Conservation (phyloP, 2,888 invertebrate genomes). For the Disparrhopalites patrizii region DNA sequence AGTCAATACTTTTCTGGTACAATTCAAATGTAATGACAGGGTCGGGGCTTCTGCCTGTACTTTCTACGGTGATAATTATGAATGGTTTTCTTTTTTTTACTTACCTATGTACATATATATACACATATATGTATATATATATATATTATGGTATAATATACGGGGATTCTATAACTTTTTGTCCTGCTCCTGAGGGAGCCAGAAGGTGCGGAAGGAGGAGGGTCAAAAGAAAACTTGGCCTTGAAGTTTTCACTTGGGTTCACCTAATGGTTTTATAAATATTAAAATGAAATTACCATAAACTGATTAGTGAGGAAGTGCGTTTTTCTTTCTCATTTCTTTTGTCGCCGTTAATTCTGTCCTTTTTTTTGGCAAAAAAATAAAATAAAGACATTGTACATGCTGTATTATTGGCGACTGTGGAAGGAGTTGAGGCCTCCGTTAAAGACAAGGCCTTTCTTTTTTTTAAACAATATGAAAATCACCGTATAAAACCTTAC, state of each 20-base stretch:
- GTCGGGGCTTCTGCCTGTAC: no score
- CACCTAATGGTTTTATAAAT: not conserved
- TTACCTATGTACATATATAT: not conserved
- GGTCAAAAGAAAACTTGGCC: not conserved
- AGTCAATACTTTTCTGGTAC: no score
- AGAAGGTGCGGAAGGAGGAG: no score
- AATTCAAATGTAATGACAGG: no score
- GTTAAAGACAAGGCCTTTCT: not conserved
- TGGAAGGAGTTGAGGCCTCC: not conserved
- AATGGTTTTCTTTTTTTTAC: no score
- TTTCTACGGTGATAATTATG: no score
- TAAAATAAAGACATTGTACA: not conserved
- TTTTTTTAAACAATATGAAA: not conserved
- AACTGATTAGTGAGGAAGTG: not conserved
- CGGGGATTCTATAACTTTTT: no score
- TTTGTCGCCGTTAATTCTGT: not conserved
- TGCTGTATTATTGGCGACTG: not conserved
- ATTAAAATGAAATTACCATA: not conserved
- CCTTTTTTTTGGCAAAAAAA: not conserved
- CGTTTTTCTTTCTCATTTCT: no score
- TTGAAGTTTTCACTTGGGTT: not conserved
- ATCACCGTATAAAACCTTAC: no score
- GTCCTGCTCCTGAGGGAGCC: no score
- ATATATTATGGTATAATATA: no score
- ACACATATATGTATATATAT: not conserved